Conservation (phyloP, 1,140 invertebrate species). For the Orussus abietinus region DNA sequence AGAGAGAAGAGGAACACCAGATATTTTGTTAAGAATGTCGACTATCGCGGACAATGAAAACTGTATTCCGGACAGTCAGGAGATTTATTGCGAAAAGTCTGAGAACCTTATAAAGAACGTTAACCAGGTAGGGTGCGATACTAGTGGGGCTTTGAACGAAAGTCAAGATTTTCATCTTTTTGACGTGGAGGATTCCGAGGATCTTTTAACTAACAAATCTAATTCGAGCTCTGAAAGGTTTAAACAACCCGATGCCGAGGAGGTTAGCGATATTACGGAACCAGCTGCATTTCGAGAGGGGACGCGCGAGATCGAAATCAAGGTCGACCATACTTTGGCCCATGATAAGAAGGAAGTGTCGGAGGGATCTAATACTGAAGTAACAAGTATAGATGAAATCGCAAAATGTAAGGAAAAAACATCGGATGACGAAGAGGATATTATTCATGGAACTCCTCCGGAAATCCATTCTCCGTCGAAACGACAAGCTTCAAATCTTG, state of each 20-base stretch:
- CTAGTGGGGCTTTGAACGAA: too few species aligned
- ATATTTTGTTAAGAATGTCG: too few species aligned
- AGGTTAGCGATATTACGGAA: background rate
- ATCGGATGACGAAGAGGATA: conserved; percentile 28
- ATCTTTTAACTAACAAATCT: background rate
- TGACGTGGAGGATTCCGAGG: conserved; percentile 17
- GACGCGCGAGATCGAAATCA: background rate
- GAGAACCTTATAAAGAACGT: too few species aligned
- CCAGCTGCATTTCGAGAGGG: background rate
- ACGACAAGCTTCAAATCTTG: conserved; percentile 5
- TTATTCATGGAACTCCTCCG: conserved; percentile 36
- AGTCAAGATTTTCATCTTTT: conserved; percentile 40
- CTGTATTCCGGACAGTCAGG: too few species aligned
- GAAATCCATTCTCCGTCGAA: conserved; percentile 15
- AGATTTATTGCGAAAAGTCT: too few species aligned
- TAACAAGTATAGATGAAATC: background rate
- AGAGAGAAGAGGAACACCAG: too few species aligned
- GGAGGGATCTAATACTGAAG: background rate
- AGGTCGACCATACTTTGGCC: background rate
- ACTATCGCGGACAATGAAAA: too few species aligned
- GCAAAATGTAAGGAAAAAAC: background rate
- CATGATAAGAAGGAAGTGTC: background rate
- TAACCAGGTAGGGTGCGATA: too few species aligned
- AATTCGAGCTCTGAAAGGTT: background rate
- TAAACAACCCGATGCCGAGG: background rate